A percentile compares a stretch with the other conserved stretches of the same genome.
Conservation (phyloP, 2,113 vertebrate genomes). For the Thermophis baileyi region DNA sequence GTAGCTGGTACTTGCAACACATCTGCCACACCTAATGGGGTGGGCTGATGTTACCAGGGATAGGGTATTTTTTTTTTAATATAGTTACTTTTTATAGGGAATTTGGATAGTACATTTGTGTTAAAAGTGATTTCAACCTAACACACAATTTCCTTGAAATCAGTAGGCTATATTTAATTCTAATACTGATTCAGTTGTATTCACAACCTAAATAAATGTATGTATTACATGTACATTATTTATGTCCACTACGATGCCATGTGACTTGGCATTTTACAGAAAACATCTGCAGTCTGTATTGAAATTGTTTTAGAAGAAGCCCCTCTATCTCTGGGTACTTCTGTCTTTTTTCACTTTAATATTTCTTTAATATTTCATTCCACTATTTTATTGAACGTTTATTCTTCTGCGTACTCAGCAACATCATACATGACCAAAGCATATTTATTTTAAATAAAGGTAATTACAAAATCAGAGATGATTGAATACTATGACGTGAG, state of each 20-base stretch:
- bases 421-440: neutral
- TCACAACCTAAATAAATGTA: neutral
- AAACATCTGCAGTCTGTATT: neutral
- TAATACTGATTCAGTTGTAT: neutral
- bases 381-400: neutral
- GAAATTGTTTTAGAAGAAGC: neutral
- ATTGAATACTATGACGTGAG: slow-evolving; percentile 98
- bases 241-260: neutral
- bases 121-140: neutral
- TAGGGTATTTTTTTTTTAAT: neutral
- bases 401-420: neutral
- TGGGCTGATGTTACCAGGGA: neutral
- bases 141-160: neutral
- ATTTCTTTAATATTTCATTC: neutral
- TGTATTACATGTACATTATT: neutral
- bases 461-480: slow-evolving; percentile 98
- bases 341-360: neutral
- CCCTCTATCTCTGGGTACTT: neutral
- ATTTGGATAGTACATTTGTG: neutral
- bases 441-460: slow-evolving; percentile 70
- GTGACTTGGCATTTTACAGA: neutral
- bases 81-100: neutral
- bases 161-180: neutral
- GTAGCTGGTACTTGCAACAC: neutral
- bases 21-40: neutral